Evolutionary conservation across 2,797 vertebrate species (phyloP).

Genomic region (Protosalanx chinensis): DNA sequence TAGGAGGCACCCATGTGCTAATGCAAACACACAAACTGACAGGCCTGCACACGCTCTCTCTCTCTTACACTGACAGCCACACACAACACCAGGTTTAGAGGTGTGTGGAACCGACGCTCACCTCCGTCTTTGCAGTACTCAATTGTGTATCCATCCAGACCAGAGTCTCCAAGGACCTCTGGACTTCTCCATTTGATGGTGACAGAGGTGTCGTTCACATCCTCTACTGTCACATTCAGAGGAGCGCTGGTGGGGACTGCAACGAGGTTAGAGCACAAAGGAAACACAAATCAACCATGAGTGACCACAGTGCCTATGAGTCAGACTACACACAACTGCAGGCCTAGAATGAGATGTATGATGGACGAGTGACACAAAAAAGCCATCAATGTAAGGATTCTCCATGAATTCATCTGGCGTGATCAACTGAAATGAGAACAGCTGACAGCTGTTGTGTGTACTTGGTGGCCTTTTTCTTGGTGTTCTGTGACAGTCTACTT

Average conservation of each 20-base stretch:
- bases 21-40: conserved; percentile 21
- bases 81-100: neutral
- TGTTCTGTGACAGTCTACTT: too few species aligned
- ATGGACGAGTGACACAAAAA: neutral
- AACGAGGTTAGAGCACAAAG: neutral
- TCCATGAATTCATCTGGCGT: too few species aligned
- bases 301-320: neutral
- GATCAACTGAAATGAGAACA: too few species aligned
- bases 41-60: neutral
- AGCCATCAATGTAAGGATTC: too few species aligned
- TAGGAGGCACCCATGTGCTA: conserved; percentile 11
- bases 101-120: conserved; percentile 38
- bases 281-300: neutral
- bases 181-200: conserved; percentile 85
- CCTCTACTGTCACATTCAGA: conserved; percentile 75
- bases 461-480: too few species aligned
- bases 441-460: too few species aligned
- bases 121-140: conserved; percentile 89
- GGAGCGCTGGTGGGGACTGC: conserved; percentile 84
- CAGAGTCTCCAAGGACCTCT: conserved; percentile 69
- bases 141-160: conserved; percentile 84
- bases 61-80: neutral
- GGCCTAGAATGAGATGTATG: neutral
- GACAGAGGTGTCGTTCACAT: conserved; percentile 78
- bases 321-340: neutral